phyloP scores from a whole-genome alignment of 2,888 invertebrate genomes.

The Caenorhabditis wallacei region DNA sequence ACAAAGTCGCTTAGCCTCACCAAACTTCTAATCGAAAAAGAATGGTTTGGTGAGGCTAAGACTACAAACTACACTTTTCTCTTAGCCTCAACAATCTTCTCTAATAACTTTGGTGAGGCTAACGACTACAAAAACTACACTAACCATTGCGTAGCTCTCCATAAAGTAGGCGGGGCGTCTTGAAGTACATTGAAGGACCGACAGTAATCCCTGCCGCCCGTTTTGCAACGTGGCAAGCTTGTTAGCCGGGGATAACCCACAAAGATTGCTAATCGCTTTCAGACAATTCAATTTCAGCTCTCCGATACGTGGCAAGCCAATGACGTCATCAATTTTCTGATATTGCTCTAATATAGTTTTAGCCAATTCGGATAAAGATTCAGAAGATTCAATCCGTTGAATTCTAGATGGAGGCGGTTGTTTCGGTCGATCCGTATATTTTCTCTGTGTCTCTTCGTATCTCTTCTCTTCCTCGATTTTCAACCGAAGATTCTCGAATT shows the following conservation, averaged over 20 bases:
- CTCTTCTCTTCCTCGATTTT: slow-evolving; percentile 43
- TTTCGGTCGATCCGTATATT: slow-evolving; percentile 33
- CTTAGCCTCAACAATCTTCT: no score
- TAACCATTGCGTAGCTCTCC: slow-evolving; percentile 60
- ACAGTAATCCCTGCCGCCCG: slow-evolving; percentile 57
- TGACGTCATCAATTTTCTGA: slow-evolving; percentile 18
- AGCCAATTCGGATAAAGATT: slow-evolving; percentile 22
- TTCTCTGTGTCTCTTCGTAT: slow-evolving; percentile 33
- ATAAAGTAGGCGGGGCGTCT: slow-evolving; percentile 53
- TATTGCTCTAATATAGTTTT: slow-evolving; percentile 22
- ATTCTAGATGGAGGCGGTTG: slow-evolving; percentile 43
- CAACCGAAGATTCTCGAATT: not conserved
- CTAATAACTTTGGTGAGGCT: no score
- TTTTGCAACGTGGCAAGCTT: slow-evolving; percentile 48
- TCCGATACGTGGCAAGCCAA: slow-evolving; percentile 22
- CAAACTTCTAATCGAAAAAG: not conserved
- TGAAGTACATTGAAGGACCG: slow-evolving; percentile 66
- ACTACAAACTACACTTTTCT: no score
- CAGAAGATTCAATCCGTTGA: slow-evolving; percentile 21
- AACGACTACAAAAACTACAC: no score
- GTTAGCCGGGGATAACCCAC: slow-evolving; percentile 26
- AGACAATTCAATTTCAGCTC: slow-evolving; percentile 55
- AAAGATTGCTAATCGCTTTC: slow-evolving; percentile 53
- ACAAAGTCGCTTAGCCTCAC: not conserved
- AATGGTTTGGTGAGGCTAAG: not conserved